These are phyloP conservation scores for Leucophenga varia DNA, from an alignment of 1,140 invertebrate genomes.

Conservation along the genomic window DNA sequence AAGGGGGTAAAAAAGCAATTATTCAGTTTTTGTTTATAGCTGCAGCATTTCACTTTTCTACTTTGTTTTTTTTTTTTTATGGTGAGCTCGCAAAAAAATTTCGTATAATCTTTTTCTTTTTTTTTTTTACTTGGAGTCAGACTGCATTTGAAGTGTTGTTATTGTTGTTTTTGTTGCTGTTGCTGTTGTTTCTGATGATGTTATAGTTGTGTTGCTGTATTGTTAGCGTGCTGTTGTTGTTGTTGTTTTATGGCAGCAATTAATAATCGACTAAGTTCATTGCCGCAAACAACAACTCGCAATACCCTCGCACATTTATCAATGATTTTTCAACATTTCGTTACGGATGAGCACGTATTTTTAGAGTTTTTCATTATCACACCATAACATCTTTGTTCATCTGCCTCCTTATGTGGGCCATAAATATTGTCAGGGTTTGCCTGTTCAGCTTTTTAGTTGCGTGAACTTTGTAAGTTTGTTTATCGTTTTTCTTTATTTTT, in stretches of 20 bases:
- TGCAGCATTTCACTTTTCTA: slow-evolving; percentile 44
- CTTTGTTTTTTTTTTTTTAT: slow-evolving; percentile 15
- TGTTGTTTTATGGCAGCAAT: slow-evolving; percentile 10
- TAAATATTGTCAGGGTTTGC: too few relatives aligned
- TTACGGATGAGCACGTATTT: too few relatives aligned
- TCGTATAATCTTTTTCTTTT: slow-evolving; percentile 26
- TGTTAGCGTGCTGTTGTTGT: slow-evolving; percentile 13
- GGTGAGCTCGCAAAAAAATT: slow-evolving; percentile 41
- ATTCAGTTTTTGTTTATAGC: slow-evolving; percentile 30
- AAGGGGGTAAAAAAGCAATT: slow-evolving; percentile 28
- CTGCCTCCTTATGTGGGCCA: too few relatives aligned
- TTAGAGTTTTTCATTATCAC: too few relatives aligned
- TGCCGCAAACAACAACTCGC: slow-evolving; percentile 7
- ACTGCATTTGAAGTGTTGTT: slow-evolving; percentile 14
- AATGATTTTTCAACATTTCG: too few relatives aligned
- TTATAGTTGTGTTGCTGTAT: too few relatives aligned
- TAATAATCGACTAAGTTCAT: slow-evolving; percentile 17
- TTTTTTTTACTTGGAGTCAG: slow-evolving; percentile 10
- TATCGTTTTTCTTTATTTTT: too few relatives aligned
- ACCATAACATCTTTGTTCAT: too few relatives aligned
- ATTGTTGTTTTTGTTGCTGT: slow-evolving; percentile 11
- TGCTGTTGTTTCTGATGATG: too few relatives aligned
- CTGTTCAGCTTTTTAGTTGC: too few relatives aligned
- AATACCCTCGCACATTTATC: too few relatives aligned
- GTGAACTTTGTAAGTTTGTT: too few relatives aligned